Percentiles rank a stretch among this genome's conserved stretches.
Evolutionary conservation across 2,113 vertebrate species (phyloP).

Genomic region (Lethenteron reissneri): DNA sequence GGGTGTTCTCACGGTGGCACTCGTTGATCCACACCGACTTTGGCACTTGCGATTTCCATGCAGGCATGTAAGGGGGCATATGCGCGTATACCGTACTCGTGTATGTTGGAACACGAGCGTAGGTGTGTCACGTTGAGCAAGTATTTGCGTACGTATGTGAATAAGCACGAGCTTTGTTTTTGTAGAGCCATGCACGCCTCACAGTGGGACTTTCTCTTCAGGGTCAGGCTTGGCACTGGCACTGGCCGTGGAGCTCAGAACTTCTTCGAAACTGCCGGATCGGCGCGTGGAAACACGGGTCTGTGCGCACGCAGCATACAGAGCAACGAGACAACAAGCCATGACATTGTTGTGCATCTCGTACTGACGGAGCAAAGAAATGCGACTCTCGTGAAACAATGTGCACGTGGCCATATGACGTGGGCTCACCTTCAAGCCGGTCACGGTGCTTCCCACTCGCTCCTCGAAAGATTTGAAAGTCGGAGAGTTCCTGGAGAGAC

Average conservation of each 20-base stretch:
- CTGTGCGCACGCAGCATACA: constrained; percentile 33
- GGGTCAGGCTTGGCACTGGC: constrained; percentile 38
- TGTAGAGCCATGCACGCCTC: too few relatives aligned
- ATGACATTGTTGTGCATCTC: too few relatives aligned
- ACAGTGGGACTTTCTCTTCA: too few relatives aligned
- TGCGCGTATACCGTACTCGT: too few relatives aligned
- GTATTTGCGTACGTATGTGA: too few relatives aligned
- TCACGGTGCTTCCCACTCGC: constrained; percentile 79
- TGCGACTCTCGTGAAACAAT: neutral
- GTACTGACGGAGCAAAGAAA: neutral
- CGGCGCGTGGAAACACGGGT: constrained; percentile 32
- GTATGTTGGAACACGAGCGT: too few relatives aligned
- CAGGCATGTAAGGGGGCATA: too few relatives aligned
- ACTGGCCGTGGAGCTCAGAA: constrained; percentile 63
- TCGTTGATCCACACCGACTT: too few relatives aligned
- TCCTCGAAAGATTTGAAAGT: constrained; percentile 95
- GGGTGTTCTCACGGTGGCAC: too few relatives aligned
- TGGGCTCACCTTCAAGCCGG: constrained; percentile 56
- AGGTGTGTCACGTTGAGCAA: too few relatives aligned
- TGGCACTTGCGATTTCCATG: too few relatives aligned
- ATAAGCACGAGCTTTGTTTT: too few relatives aligned
- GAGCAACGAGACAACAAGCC: neutral
- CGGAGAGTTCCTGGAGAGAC: constrained; percentile 55
- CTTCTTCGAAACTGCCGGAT: constrained; percentile 74
- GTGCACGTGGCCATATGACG: neutral